Evolutionary conservation across 2,113 vertebrate genomes (phyloP).

Genomic region (Hyla sarda): DNA sequence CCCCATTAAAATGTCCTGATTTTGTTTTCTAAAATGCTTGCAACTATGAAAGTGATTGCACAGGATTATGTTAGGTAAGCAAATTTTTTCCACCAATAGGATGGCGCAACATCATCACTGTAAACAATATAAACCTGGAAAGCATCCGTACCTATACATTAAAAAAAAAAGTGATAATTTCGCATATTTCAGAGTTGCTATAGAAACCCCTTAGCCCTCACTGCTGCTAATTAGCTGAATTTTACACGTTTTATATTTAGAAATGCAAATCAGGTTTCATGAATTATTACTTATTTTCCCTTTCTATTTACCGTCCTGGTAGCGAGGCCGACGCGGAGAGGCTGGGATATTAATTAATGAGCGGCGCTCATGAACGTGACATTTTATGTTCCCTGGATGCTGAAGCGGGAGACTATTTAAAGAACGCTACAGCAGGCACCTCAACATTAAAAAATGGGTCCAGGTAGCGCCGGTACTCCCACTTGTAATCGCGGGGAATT

Average conservation of each 20-base stretch:
- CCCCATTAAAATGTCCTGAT: too few relatives aligned
- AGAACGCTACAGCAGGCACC: conserved; percentile 16
- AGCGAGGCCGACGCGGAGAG: conserved; percentile 78
- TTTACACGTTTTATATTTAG: conserved; percentile 89
- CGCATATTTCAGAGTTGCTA: conserved; percentile 82
- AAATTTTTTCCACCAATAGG: not conserved
- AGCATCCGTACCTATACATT: conserved; percentile 76
- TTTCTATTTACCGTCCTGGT: conserved; percentile 82
- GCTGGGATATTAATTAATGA: conserved; percentile 89
- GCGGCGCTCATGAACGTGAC: conserved; percentile 80
- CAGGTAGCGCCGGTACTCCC: conserved; percentile 27
- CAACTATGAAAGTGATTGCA: too few relatives aligned
- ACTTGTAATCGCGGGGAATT: conserved; percentile 29
- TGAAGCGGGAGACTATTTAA: conserved; percentile 53
- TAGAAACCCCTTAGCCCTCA: conserved; percentile 88
- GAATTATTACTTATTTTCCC: conserved; percentile 87
- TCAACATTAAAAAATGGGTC: conserved; percentile 40
- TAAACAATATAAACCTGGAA: conserved; percentile 68
- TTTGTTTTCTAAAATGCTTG: too few relatives aligned
- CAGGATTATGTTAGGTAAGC: too few relatives aligned
- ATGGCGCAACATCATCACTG: not conserved
- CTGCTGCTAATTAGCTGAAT: conserved; percentile 84
- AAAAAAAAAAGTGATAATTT: conserved; percentile 70
- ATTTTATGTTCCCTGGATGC: conserved; percentile 80
- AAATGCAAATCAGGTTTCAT: conserved; percentile 93